phyloP scores from a whole-genome alignment of 2,888 invertebrate genomes.

The Apodemia mormo region DNA sequence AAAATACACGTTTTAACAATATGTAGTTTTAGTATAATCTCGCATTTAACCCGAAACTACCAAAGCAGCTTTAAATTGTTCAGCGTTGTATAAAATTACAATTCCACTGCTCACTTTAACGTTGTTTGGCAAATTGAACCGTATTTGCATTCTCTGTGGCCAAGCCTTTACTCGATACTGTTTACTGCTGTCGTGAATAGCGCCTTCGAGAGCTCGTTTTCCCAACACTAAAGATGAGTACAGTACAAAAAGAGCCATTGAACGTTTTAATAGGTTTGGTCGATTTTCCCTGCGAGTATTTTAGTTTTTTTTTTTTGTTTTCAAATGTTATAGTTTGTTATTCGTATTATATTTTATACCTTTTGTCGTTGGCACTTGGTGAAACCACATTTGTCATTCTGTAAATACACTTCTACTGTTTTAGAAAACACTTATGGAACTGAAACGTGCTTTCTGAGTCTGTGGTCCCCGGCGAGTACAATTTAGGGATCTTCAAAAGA shows the following conservation, averaged over 20 bases:
- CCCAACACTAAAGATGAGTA: constrained; percentile 22
- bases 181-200: constrained; percentile 20
- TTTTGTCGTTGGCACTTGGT: no score
- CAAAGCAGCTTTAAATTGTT: neutral
- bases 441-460: no score
- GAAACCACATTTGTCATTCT: no score
- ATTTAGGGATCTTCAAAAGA: no score
- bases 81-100: constrained; percentile 3
- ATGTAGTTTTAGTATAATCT: neutral
- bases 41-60: neutral
- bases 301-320: neutral
- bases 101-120: neutral
- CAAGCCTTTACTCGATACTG: constrained; percentile 3
- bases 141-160: constrained; percentile 12
- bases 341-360: neutral
- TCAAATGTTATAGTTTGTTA: neutral
- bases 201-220: constrained; percentile 22
- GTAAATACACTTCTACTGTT: no score
- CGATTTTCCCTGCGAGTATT: neutral
- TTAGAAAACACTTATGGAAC: no score
- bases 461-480: no score
- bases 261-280: constrained; percentile 25
- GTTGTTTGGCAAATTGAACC: constrained; percentile 15
- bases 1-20: neutral
- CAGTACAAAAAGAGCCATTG: constrained; percentile 19